Evolutionary conservation across 2,888 invertebrate genomes (phyloP).

Genomic region (Erebia palarica): DNA sequence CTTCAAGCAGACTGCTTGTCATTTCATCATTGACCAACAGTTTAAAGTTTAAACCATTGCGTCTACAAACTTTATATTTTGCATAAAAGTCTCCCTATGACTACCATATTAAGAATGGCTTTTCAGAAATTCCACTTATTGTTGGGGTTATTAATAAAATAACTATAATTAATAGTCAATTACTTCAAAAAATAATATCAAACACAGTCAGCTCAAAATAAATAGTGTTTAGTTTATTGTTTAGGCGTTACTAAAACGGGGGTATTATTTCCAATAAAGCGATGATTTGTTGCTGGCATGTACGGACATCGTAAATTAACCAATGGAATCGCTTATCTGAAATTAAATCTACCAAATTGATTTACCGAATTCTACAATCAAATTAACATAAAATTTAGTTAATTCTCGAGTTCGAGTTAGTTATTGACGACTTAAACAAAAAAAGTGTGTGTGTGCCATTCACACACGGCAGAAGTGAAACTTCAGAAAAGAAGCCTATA

Average conservation of each 20-base stretch:
- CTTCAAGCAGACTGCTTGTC: too few species aligned
- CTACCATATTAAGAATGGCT: too few species aligned
- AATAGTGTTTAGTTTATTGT: neutral
- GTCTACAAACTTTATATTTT: too few species aligned
- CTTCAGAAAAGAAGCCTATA: too few species aligned
- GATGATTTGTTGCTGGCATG: neutral
- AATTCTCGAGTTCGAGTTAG: neutral
- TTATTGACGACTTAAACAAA: neutral
- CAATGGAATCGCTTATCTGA: constrained; percentile 1
- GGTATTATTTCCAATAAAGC: constrained; percentile 2
- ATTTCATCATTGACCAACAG: too few species aligned
- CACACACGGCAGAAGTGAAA: too few species aligned
- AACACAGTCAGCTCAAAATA: neutral
- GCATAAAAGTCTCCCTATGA: too few species aligned
- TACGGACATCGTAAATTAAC: constrained; percentile 3
- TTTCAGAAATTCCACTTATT: too few species aligned
- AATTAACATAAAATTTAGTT: constrained; percentile 5
- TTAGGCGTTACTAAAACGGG: too few species aligned
- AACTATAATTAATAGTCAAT: neutral
- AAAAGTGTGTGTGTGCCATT: too few species aligned
- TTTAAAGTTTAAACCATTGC: too few species aligned
- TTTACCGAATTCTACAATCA: neutral
- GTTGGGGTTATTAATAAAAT: too few species aligned
- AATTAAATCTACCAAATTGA: constrained; percentile 9
- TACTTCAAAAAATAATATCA: neutral